Evolutionary conservation across 1,140 invertebrate species (phyloP).

Genomic region (Dendrolimus punctatus): DNA sequence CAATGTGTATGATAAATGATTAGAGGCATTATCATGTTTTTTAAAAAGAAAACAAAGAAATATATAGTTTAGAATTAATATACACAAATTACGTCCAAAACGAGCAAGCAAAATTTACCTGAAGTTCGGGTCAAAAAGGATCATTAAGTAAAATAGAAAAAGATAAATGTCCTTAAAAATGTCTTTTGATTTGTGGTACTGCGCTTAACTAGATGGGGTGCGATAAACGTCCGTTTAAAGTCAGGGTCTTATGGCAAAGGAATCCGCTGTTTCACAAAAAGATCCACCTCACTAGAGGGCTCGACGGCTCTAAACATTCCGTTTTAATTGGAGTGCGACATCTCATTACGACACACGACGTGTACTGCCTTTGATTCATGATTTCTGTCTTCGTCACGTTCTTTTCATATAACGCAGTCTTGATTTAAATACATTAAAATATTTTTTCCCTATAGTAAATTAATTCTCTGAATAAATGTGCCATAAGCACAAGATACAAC

Average conservation of each 20-base stretch:
- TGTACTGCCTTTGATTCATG: conserved; percentile 52
- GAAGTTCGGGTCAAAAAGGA: too few relatives aligned
- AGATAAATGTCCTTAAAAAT: too few relatives aligned
- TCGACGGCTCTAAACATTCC: conserved; percentile 40
- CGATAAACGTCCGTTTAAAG: conserved; percentile 16
- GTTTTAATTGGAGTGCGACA: conserved; percentile 58
- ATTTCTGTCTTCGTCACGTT: conserved; percentile 44
- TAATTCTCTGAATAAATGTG: conserved; percentile 2
- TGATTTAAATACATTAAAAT: not conserved
- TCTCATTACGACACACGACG: conserved; percentile 56
- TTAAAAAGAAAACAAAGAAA: too few relatives aligned
- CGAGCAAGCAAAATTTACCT: too few relatives aligned
- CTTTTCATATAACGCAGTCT: conserved; percentile 9
- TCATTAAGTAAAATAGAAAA: too few relatives aligned
- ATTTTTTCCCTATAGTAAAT: too few relatives aligned
- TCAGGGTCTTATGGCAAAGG: conserved; percentile 21
- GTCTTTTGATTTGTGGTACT: too few relatives aligned
- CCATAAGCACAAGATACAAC: too few relatives aligned
- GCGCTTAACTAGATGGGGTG: not conserved
- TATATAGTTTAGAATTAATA: too few relatives aligned
- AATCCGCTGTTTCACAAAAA: conserved; percentile 51
- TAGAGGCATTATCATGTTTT: too few relatives aligned
- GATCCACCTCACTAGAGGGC: conserved; percentile 23
- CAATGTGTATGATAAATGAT: too few relatives aligned
- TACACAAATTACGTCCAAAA: too few relatives aligned